Percentiles rank a stretch among this genome's conserved stretches.
phyloP scores from a whole-genome alignment of 2,113 vertebrate genomes.

The Prolemur simus region DNA sequence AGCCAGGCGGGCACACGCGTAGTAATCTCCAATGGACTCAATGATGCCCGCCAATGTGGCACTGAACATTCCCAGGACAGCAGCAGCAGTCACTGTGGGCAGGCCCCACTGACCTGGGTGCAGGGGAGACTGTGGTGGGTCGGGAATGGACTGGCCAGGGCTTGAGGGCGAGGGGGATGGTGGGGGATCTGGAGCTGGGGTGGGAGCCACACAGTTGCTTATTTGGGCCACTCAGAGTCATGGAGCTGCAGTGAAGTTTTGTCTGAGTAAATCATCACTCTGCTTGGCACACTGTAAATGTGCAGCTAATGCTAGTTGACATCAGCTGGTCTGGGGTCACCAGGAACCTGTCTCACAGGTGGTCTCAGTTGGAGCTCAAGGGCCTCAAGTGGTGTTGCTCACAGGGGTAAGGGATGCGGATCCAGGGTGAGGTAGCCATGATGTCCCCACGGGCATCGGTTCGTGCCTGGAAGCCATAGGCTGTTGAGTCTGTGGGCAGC shows the following conservation, averaged over 20 bases:
- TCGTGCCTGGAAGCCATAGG: conserved; percentile 93
- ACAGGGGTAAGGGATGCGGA: conserved; percentile 97
- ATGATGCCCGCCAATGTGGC: conserved; percentile 94
- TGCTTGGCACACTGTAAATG: neutral
- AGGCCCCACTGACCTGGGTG: conserved; percentile 95
- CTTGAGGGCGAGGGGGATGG: neutral
- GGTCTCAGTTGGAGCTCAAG: neutral
- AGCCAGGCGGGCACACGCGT: conserved; percentile 94
- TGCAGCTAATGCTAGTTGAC: neutral
- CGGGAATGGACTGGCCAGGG: neutral
- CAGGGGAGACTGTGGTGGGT: neutral
- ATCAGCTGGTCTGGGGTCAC: neutral
- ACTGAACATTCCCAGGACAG: conserved; percentile 97
- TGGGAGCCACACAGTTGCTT: neutral
- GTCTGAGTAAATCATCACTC: neutral
- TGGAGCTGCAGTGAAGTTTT: neutral
- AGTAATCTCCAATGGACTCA: conserved; percentile 98
- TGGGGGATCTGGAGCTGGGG: neutral
- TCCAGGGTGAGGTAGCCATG: conserved; percentile 92
- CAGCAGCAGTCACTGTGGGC: conserved; percentile 93
- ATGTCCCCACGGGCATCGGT: conserved; percentile 96
- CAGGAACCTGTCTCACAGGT: neutral
- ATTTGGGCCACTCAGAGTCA: neutral
- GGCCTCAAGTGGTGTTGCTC: conserved; percentile 73
- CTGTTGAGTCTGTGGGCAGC: conserved; percentile 85